Base-by-base conservation (phyloP, 2,888 invertebrate genomes). In the Colostygia pectinataria region DNA sequence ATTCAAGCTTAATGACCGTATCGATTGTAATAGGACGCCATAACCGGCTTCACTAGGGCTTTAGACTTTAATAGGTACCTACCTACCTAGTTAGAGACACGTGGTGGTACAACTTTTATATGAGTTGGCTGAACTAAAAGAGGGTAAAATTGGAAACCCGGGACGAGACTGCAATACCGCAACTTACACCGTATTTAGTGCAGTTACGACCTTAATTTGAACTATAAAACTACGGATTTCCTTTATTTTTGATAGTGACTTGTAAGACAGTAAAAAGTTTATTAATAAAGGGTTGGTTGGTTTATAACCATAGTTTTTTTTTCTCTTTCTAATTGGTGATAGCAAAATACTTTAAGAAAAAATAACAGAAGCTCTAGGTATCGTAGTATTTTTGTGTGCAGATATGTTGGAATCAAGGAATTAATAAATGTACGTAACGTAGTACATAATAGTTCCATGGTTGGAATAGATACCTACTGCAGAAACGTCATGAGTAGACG, bases 81-180 rank as follows among this genome's bases (percentile, higher is more conserved):
- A n/a, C n/a, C n/a, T n/a, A 66, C 62, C 64, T 62, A 64, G 68
- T 68, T 65, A 69, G 77, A 75, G 79, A 77, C 77, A 78, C 72
- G 70, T 71, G 77, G 66, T 72, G 74, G 77, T 72, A 69, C 67
- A 89, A 88, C 78, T 89, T 89, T 88, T 87, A 86, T 86, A 83
- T 77, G 83, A 87, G 81, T 85, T 86, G 71, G 77, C 76, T 80
- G 72, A 83, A 83, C 77, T 81, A 65, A 72, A 78, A 75, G 80
- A 76, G 78, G 45, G 81, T 86, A 81, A 87, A 86, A 88, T 89
- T 88, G 87, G 84, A 88, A 88, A 85, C 78, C 81, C 68, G 49
- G 28, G 47, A 55, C 50, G 74, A 83, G 80, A 77, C 73, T 72
- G 74, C 73, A 73, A 72, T 70, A 69, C 63, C 66, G 64, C 58